These are phyloP conservation scores for Capreolus pygargus DNA, from an alignment of 2,113 vertebrate genomes.

Conservation along the genomic window DNA sequence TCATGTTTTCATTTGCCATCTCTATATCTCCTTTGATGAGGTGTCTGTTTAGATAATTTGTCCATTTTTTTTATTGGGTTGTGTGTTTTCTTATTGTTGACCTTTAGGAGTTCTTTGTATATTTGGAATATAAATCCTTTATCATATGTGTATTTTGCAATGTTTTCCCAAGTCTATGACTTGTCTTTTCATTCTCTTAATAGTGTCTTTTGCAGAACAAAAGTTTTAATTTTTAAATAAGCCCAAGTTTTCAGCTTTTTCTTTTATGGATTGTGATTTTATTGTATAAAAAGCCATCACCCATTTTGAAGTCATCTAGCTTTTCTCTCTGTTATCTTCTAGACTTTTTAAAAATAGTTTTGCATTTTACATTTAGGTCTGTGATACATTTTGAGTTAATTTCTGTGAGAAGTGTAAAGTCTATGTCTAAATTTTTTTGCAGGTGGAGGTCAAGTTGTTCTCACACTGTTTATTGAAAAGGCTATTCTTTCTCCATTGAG, in stretches of 20 bases:
- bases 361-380: background rate
- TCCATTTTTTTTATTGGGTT: background rate
- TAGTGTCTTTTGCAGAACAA: background rate
- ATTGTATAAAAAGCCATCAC: background rate
- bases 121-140: constrained; percentile 1
- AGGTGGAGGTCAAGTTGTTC: background rate
- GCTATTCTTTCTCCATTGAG: background rate
- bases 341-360: background rate
- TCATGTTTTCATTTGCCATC: background rate
- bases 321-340: background rate
- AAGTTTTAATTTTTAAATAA: constrained; percentile 36
- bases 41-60: background rate
- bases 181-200: constrained; percentile 29
- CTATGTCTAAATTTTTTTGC: background rate
- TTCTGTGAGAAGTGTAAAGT: background rate
- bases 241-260: background rate
- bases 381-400: background rate
- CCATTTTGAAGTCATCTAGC: background rate
- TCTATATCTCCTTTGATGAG: background rate
- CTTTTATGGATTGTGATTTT: background rate
- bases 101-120: constrained; percentile 6
- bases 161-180: background rate
- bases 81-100: constrained; percentile 30
- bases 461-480: background rate
- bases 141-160: background rate